Evolutionary conservation across 30 jellyfish, hydroid and myxozoan species (phyloP), one percentile per base, ranked within the genome.

Genomic region (Catostylus mosaicus): DNA sequence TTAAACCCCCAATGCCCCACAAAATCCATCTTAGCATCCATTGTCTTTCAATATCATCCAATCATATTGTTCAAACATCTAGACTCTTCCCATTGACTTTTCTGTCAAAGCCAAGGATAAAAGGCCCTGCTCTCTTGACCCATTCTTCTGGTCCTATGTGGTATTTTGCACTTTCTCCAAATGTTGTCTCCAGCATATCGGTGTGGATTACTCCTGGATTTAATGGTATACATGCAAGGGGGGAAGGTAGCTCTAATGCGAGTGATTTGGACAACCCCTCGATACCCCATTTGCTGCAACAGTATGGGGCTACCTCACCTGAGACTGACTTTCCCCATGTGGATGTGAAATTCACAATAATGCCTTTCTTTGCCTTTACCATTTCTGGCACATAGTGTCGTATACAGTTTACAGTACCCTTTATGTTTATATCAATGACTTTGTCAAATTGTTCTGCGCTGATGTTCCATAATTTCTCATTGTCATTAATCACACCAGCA

Each of bases 231-330:
- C 95, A 83, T 12, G 94, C 92, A 30, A 90, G 84, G 2, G 97
- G 97, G 3, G 95, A 46, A 29, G 97, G 97, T 29, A 90, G 80
- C n/a, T 90, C 97, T 61, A 71, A 19, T 16, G 97, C 97, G 50
- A 90, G 67, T 19, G 95, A 46, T 67, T 80, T 68, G 6, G 97
- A 82, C 45, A 90, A 65, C 1, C 97, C 97, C 63, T 90, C 97
- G 24, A 90, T 51, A n/a, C 92, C 97, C 91, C 91, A 90, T 45
- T 90, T 90, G 74, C 78, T 74, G 89, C 97, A 90, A 69, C 97
- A 90, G 59, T 90, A 90, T 29, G 97, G 97, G 52, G 95, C 97
- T 1, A 82, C 92, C 16, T 78, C 92, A 7, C 76, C 56, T 0
- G 92, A 51, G 26, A 80, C 87, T 32, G 88, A 60, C 56, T 85